phyloP scores from a whole-genome alignment of 2,113 vertebrate species.

The Thamnaconus septentrionalis region DNA sequence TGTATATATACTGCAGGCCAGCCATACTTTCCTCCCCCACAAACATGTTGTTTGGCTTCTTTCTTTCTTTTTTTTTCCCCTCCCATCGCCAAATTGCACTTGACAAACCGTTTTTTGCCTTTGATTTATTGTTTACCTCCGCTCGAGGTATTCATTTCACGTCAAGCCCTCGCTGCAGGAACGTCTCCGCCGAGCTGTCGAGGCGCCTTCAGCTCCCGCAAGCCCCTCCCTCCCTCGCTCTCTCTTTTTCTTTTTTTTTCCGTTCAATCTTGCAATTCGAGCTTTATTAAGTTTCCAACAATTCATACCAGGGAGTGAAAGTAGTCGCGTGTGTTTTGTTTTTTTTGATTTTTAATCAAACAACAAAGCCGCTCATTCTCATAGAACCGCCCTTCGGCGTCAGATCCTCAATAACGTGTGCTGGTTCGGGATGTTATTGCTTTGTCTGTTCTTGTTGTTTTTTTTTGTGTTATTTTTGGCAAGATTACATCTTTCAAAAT shows the following conservation, averaged over 20 bases:
- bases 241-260: constrained; percentile 1
- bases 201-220: no score
- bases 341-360: constrained; percentile 61
- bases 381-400: constrained; percentile 52
- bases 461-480: constrained; percentile 35
- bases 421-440: constrained; percentile 61
- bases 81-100: constrained; percentile 5
- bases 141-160: constrained; percentile 13
- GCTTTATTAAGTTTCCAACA: constrained; percentile 54
- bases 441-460: constrained; percentile 42
- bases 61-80: no score
- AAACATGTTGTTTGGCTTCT: no score
- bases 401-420: constrained; percentile 42
- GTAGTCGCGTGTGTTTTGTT: constrained; percentile 15
- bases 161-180: constrained; percentile 8
- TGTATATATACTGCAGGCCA: no score
- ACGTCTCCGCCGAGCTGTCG: no score
- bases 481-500: constrained; percentile 41
- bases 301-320: constrained; percentile 46
- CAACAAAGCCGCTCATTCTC: constrained; percentile 68
- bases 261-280: constrained; percentile 53
- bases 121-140: neutral
- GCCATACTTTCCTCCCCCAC: no score
- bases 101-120: constrained; percentile 2
- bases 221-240: neutral